Evolutionary conservation across 2,888 invertebrate species (phyloP).

Genomic region (Resseliella maxima): DNA sequence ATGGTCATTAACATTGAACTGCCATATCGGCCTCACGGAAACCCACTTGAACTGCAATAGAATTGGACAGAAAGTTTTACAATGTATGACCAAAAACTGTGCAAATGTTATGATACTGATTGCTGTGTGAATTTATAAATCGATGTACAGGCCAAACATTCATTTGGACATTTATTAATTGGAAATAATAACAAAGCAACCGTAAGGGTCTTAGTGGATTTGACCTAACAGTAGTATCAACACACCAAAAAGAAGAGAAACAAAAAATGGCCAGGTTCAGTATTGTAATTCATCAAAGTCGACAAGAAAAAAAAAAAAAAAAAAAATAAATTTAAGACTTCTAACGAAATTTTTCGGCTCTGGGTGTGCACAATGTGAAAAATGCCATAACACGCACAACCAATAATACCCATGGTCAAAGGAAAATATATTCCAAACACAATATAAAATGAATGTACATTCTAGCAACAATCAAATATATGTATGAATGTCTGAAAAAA

Average conservation of each 20-base stretch:
- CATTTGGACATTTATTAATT: slow-evolving; percentile 27
- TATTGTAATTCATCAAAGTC: slow-evolving; percentile 12
- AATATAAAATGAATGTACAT: too few relatives aligned
- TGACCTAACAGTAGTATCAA: neutral
- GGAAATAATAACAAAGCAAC: slow-evolving; percentile 16
- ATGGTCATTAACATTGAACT: slow-evolving; percentile 26
- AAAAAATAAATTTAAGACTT: neutral
- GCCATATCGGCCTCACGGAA: neutral
- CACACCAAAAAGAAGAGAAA: too few relatives aligned
- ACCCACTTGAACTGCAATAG: slow-evolving; percentile 10
- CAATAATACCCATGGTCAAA: too few relatives aligned
- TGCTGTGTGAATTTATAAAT: neutral
- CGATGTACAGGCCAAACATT: neutral
- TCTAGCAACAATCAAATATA: neutral
- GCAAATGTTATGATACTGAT: neutral
- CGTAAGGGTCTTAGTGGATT: neutral
- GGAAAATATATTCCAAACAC: too few relatives aligned
- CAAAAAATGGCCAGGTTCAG: neutral
- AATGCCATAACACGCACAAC: neutral
- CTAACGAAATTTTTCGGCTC: neutral
- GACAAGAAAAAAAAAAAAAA: too few relatives aligned
- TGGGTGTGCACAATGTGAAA: neutral
- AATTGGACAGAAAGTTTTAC: neutral
- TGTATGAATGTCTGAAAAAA: too few relatives aligned
- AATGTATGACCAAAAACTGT: neutral